Evolutionary conservation across 92 coral and sea anemone genomes (phyloP).

Genomic region (Palythoa heliodiscus): DNA sequence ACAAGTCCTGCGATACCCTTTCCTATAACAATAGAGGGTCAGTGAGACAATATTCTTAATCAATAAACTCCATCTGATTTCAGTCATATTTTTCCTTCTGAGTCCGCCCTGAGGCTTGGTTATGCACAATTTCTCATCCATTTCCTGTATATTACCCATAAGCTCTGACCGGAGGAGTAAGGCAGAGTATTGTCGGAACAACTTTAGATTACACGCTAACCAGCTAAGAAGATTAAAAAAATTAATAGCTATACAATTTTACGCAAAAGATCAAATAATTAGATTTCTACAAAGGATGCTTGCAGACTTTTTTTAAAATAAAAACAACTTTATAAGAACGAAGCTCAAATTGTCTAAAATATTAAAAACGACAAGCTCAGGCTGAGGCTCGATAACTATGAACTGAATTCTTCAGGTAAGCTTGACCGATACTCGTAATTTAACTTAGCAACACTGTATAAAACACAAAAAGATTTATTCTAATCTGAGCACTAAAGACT

Average conservation of each 20-base stretch:
- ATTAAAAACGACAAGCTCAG: too few species aligned
- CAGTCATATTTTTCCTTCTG: neutral
- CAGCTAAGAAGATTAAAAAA: slow-evolving; percentile 24
- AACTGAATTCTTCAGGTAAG: too few species aligned
- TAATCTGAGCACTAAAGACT: too few species aligned
- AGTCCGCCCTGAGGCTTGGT: slow-evolving; percentile 7
- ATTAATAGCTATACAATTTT: neutral
- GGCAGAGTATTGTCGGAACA: neutral
- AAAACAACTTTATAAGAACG: too few species aligned
- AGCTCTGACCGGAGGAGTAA: neutral
- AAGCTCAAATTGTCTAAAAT: too few species aligned
- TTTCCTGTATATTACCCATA: slow-evolving; percentile 15
- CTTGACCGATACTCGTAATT: too few species aligned
- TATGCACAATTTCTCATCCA: neutral
- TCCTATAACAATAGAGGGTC: neutral
- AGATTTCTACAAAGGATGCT: neutral
- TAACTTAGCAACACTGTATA: too few species aligned
- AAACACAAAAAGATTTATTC: too few species aligned
- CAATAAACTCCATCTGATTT: slow-evolving; percentile 7
- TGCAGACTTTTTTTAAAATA: too few species aligned
- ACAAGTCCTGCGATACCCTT: neutral
- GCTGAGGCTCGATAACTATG: too few species aligned
- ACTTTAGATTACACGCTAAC: neutral
- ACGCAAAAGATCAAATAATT: neutral
- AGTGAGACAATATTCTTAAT: neutral